A percentile compares a stretch with the other conserved stretches of the same genome.
These are phyloP conservation scores for Euborellia annulipes DNA, from an alignment of 1,140 invertebrate species.

Conservation along the genomic window DNA sequence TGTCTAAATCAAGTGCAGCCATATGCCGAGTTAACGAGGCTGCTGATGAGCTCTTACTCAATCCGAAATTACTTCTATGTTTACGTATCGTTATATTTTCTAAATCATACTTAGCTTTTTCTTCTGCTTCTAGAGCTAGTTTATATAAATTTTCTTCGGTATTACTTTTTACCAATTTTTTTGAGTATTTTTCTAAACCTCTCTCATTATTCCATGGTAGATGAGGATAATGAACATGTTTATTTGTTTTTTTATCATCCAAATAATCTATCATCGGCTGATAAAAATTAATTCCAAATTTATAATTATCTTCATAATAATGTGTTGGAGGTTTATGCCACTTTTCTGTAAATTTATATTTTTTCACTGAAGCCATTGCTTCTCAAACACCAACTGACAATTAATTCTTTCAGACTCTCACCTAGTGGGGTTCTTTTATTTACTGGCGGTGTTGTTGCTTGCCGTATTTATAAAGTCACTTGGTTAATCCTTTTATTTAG, in stretches of 20 bases:
- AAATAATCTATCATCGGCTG: conserved; percentile 72
- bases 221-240: conserved; percentile 37
- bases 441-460: conserved; percentile 1
- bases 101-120: conserved; percentile 46
- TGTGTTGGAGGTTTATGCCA: conserved; percentile 41
- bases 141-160: conserved; percentile 39
- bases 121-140: conserved; percentile 43
- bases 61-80: conserved; percentile 42
- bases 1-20: conserved; percentile 30
- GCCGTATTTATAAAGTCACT: too few species aligned
- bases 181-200: conserved; percentile 37
- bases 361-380: background rate
- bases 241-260: conserved; percentile 35
- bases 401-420: too few species aligned
- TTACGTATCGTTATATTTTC: conserved; percentile 35
- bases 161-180: conserved; percentile 18
- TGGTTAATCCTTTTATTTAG: too few species aligned
- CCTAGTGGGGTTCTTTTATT: too few species aligned
- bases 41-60: conserved; percentile 45
- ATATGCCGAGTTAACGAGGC: conserved; percentile 46
- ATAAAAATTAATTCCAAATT: conserved; percentile 62
- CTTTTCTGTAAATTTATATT: conserved; percentile 11
- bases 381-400: too few species aligned
- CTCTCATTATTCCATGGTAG: conserved; percentile 58
- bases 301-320: conserved; percentile 63